phyloP scores from a whole-genome alignment of 2,888 invertebrate genomes.

The Crematogaster levior region DNA sequence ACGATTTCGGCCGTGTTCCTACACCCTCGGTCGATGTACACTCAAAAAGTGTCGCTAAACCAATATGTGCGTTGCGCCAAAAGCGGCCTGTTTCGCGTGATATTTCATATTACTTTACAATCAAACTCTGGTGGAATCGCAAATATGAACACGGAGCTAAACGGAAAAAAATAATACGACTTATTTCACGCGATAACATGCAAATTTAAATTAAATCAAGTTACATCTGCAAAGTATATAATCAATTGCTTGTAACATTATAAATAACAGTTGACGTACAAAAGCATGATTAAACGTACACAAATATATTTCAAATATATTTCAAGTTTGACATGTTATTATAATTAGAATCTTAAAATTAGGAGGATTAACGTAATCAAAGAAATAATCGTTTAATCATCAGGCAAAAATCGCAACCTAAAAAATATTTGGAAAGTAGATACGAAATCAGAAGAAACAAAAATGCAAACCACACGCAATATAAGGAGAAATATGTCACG shows the following conservation, averaged over 20 bases:
- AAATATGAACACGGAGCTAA: not conserved
- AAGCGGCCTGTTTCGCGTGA: conserved; percentile 20
- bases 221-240: not conserved
- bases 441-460: not conserved
- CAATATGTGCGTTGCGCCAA: conserved; percentile 47
- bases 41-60: conserved; percentile 34
- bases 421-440: not conserved
- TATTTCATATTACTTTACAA: conserved; percentile 50
- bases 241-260: not conserved
- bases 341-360: no score
- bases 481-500: not conserved
- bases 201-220: not conserved
- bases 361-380: not conserved
- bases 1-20: conserved; percentile 58
- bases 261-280: not conserved
- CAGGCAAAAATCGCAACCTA: not conserved
- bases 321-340: not conserved
- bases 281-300: not conserved
- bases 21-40: conserved; percentile 20
- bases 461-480: not conserved
- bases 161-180: not conserved
- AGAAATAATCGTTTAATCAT: not conserved
- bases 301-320: not conserved
- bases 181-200: not conserved
- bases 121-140: conserved; percentile 8